Evolutionary conservation across 2,888 invertebrate species (phyloP), one percentile per base, ranked within the genome.

Genomic region (Chymomyza amoena): DNA sequence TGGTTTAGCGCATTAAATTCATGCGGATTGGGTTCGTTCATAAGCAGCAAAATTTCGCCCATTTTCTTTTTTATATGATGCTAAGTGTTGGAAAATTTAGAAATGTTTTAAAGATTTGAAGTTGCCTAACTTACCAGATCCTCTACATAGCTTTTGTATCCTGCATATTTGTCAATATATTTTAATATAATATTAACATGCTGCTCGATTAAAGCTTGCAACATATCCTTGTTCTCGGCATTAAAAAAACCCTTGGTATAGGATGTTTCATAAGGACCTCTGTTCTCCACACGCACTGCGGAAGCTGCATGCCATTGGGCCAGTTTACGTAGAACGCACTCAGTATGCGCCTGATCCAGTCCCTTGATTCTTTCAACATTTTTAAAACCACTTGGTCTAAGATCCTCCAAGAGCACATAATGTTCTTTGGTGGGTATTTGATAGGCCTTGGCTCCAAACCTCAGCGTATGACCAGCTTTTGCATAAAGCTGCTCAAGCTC

Each of bases 251-350:
- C 79, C 56, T 51, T 62, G 0, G 52, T 16, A 28, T 64, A 66
- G n/a, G 36, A 9, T 5, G 68, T 67, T 1, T 59, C 62, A 39
- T 71, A 76, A 18, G 59, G 45, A 4, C 81, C 82, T 45, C 69
- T 76, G 13, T 60, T 69, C 45, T 71, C 77, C 6, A 72, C 75
- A 6, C 78, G 72, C 45, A 75, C 76, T 2, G 83, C 88, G 7
- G 87, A 82, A 0, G 81, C 85, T 0, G 89, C 89, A 83, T 89
- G 89, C 72, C 85, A 88, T 54, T 89, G 74, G 7, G 89, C 89
- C 36, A 89, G 45, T 59, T 87, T 89, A 54, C 76, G 70, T 6
- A 89, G 61, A 2, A 79, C 78, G 4, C 77, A 61, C 57, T 85
- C 72, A 6, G 81, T 79, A 51, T 89, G 88, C 0, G 74, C 74